phyloP scores from a whole-genome alignment of 2,888 invertebrate species.

The Sturmia bella region DNA sequence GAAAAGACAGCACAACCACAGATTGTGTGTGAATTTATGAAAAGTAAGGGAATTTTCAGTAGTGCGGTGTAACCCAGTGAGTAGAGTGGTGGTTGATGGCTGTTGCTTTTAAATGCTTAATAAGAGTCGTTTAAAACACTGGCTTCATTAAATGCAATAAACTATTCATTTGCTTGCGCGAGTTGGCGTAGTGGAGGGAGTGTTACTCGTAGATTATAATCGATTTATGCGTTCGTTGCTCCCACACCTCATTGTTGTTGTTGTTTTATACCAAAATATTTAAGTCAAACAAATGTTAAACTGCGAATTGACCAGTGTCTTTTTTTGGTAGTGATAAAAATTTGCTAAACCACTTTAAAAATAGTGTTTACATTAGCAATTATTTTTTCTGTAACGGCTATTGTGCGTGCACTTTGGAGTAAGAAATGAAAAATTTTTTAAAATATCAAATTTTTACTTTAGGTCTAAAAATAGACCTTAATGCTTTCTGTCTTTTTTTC shows the following conservation, averaged over 20 bases:
- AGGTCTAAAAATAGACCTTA: too few relatives aligned
- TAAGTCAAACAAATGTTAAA: neutral
- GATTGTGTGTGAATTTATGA: neutral
- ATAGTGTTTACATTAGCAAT: too few relatives aligned
- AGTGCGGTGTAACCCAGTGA: slow-evolving; percentile 19
- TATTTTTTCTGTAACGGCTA: too few relatives aligned
- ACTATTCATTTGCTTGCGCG: slow-evolving; percentile 30
- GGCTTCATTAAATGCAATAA: slow-evolving; percentile 50
- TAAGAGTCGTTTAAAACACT: slow-evolving; percentile 16
- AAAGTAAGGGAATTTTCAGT: slow-evolving; percentile 45
- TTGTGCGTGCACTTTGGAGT: too few relatives aligned
- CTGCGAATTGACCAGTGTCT: slow-evolving; percentile 22
- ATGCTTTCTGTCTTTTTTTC: too few relatives aligned
- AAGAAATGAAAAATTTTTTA: too few relatives aligned
- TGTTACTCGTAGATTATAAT: slow-evolving; percentile 75
- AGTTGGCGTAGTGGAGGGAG: slow-evolving; percentile 25
- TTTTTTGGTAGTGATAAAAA: slow-evolving; percentile 6
- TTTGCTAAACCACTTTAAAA: neutral
- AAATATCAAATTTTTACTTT: too few relatives aligned
- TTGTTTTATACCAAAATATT: slow-evolving; percentile 16
- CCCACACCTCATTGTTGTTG: slow-evolving; percentile 58
- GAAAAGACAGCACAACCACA: slow-evolving; percentile 1
- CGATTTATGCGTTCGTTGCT: slow-evolving; percentile 77
- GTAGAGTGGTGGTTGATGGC: slow-evolving; percentile 26
- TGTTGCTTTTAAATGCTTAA: neutral